Evolutionary conservation across 2,797 vertebrate species (phyloP), one percentile per base, ranked within the genome.

Genomic region (Macrochelys suwanniensis): DNA sequence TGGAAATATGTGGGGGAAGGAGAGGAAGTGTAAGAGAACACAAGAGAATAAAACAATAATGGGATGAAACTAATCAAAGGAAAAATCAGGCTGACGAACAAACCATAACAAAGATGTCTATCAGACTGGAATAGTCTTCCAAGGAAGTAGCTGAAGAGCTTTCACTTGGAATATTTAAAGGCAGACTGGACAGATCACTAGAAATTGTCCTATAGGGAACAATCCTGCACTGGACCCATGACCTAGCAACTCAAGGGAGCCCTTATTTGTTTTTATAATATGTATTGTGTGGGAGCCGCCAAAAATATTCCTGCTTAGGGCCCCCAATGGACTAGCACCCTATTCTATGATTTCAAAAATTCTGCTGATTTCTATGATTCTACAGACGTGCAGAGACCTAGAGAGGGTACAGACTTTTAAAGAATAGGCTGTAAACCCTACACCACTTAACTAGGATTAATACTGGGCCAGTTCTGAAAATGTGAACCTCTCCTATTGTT

Each of bases 401-500:
- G 47, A 25, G 1, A 79, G 49, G 82, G 25, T 33, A 13, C 71
- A 53, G 50, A 13, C 51, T 37, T 82, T 87, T 61, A 71, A 37
- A 85, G 56, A 51, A 56, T 31, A 82, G 33, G 0, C 10, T 28
- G 28, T 6, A 61, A 37, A 49, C 16, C 17, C 21, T 54, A 15
- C 37, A 71, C 13, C 23, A 56, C 7, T 28, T 16, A 47, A 49
- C 13, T 77, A 47, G 26, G 5, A 42, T 59, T 68, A 77, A 89
- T 16, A 78, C 21, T 56, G 53, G 53, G 1, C 28, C 2, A 68
- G 13, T 54, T 45, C 9, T 5, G 68, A 4, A n/a, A 76, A 53
- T 1, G 42, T 19, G 0, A 4, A 37, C 82, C 56, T 23, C 84
- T 6, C 71, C 7, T 8, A 1, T 1, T 2, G 59, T 2, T 77